These are phyloP conservation scores for Exaiptasia diaphana DNA, from an alignment of 64 coral and sea anemone species.

Conservation along the genomic window DNA sequence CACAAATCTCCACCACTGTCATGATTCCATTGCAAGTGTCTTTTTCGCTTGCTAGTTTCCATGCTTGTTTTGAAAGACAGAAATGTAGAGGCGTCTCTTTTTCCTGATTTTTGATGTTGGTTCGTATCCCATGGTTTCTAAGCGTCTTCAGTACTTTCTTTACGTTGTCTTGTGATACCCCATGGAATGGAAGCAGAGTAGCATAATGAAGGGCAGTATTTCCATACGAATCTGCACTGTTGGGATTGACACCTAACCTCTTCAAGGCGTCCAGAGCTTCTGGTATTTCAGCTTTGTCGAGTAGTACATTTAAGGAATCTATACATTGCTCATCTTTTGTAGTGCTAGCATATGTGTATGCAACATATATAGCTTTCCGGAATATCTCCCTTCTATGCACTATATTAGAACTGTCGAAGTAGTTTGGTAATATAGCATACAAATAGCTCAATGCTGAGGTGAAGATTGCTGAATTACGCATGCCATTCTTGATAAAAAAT, in stretches of 20 bases:
- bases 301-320: too few relatives aligned
- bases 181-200: not conserved
- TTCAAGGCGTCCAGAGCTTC: too few relatives aligned
- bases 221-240: not conserved
- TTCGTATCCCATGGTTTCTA: not conserved
- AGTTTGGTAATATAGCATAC: too few relatives aligned
- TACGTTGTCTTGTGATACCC: not conserved
- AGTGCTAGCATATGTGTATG: too few relatives aligned
- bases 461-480: too few relatives aligned
- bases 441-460: too few relatives aligned
- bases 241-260: not conserved
- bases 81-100: not conserved
- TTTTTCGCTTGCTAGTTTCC: not conserved
- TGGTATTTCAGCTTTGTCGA: too few relatives aligned
- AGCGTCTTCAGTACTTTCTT: not conserved
- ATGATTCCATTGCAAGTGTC: not conserved
- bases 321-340: too few relatives aligned
- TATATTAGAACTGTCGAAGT: too few relatives aligned
- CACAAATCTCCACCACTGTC: not conserved
- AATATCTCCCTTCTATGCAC: too few relatives aligned
- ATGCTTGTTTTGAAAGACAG: not conserved
- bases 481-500: too few relatives aligned
- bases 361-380: too few relatives aligned
- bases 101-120: not conserved
- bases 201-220: slow-evolving; percentile 5